A percentile compares a stretch with the other conserved stretches of the same genome.
Evolutionary conservation across 1,140 invertebrate species (phyloP).

Genomic region (Oncopeltus fasciatus): DNA sequence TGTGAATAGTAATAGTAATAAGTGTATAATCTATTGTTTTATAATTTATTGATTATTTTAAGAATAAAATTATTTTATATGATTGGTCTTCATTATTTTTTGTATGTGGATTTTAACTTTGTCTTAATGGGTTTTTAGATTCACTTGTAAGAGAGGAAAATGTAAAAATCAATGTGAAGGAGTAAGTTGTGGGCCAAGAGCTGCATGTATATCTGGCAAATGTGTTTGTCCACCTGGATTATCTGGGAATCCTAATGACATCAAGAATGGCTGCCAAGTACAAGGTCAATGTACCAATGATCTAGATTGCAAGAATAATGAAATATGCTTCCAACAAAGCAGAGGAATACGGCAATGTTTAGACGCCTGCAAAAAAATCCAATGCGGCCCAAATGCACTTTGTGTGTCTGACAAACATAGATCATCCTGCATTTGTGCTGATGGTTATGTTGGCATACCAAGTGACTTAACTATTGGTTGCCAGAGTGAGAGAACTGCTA

Average conservation of each 20-base stretch:
- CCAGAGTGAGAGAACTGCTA: conserved; percentile 40
- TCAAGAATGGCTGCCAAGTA: conserved; percentile 48
- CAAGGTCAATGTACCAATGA: conserved; percentile 61
- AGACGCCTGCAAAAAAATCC: conserved; percentile 69
- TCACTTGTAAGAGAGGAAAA: conserved; percentile 47
- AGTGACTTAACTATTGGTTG: conserved; percentile 60
- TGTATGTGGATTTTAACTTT: conserved; percentile 8
- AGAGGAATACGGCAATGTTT: conserved; percentile 64
- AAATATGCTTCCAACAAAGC: conserved; percentile 73
- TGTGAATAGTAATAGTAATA: too few species aligned
- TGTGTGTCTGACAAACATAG: conserved; percentile 69
- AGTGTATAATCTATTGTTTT: not conserved
- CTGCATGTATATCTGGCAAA: conserved; percentile 59
- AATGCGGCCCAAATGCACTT: conserved; percentile 78
- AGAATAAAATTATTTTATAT: too few species aligned
- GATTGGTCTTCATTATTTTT: too few species aligned
- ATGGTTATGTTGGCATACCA: conserved; percentile 65
- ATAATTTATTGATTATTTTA: not conserved
- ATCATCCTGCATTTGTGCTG: conserved; percentile 68
- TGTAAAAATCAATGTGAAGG: conserved; percentile 59
- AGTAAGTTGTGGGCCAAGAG: conserved; percentile 63
- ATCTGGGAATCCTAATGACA: conserved; percentile 58
- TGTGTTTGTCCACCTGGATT: conserved; percentile 68
- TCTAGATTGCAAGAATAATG: conserved; percentile 57
- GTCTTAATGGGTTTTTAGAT: conserved; percentile 28